phyloP scores from a whole-genome alignment of 1,140 invertebrate genomes.

The Macrostomum lignano region DNA sequence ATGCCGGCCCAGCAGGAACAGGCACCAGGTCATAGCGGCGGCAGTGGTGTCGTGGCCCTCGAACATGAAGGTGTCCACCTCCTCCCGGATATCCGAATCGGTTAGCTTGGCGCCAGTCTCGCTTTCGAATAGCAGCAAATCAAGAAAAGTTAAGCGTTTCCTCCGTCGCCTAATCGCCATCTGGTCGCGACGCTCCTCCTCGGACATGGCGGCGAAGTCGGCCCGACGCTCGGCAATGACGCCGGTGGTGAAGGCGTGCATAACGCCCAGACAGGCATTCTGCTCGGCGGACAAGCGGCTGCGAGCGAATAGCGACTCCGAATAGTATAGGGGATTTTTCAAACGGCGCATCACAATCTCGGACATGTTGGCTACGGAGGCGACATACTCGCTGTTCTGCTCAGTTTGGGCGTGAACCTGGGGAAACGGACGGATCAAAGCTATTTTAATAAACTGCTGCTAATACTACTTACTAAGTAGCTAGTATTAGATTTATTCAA shows the following conservation, averaged over 20 bases:
- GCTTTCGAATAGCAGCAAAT: constrained; percentile 49
- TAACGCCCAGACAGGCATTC: constrained; percentile 40
- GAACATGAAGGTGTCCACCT: constrained; percentile 24
- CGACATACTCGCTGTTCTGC: no score
- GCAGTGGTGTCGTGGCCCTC: constrained; percentile 10
- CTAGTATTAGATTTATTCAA: no score
- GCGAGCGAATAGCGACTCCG: constrained; percentile 47
- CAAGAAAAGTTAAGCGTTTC: constrained; percentile 66
- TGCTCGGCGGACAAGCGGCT: constrained; percentile 46
- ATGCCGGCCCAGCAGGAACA: constrained; percentile 28
- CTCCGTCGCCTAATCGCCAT: constrained; percentile 34
- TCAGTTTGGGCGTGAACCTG: no score
- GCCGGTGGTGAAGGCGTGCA: constrained; percentile 55
- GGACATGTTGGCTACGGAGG: no score
- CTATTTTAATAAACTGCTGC: no score
- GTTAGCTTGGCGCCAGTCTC: constrained; percentile 10
- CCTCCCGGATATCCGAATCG: constrained; percentile 15
- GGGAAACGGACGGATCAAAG: no score
- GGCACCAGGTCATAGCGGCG: constrained; percentile 18
- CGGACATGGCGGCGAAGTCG: no score
- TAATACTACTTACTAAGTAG: no score
- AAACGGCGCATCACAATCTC: constrained; percentile 36
- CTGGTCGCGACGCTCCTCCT: no score
- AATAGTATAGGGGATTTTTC: constrained; percentile 48
- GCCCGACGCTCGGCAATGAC: no score